Conservation (phyloP, 2,113 vertebrate genomes). For the Danionella cerebrum region DNA sequence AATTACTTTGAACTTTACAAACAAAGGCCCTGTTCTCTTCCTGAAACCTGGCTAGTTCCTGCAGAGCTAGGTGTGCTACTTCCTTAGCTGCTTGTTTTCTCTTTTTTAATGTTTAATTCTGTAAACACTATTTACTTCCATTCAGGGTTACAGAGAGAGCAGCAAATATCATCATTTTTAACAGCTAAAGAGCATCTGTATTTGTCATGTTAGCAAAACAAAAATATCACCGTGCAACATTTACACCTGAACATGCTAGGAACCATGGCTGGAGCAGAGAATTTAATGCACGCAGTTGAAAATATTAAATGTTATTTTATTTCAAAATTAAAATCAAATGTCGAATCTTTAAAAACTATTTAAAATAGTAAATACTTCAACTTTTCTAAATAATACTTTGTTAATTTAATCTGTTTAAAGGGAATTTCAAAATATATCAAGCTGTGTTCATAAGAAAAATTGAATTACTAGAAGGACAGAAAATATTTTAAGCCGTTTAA, state of each 20-base stretch:
- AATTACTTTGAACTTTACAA: conserved; percentile 59
- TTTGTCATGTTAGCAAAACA: conserved; percentile 28
- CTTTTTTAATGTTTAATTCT: conserved; percentile 44
- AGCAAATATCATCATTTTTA: conserved; percentile 27
- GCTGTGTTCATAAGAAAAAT: no score
- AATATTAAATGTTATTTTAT: no score
- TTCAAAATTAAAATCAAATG: no score
- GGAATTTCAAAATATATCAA: no score
- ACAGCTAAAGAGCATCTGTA: conserved; percentile 28
- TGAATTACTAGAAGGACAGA: no score
- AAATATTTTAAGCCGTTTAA: no score
- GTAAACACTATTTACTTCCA: conserved; percentile 49
- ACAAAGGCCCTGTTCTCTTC: conserved; percentile 43
- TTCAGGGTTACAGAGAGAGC: conserved; percentile 38
- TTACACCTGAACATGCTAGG: conserved; percentile 22
- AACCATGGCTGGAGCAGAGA: background rate
- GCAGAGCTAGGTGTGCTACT: conserved; percentile 19
- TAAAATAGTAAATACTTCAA: no score
- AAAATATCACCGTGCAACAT: conserved; percentile 22
- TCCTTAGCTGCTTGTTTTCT: conserved; percentile 29
- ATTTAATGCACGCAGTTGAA: no score
- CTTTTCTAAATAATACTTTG: no score
- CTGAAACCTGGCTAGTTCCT: conserved; percentile 31
- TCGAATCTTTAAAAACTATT: no score
- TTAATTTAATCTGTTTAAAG: no score